Percentiles rank a stretch among this genome's conserved stretches.
These are phyloP conservation scores for Phalera bucephala DNA, from an alignment of 2,888 invertebrate genomes.

Conservation along the genomic window DNA sequence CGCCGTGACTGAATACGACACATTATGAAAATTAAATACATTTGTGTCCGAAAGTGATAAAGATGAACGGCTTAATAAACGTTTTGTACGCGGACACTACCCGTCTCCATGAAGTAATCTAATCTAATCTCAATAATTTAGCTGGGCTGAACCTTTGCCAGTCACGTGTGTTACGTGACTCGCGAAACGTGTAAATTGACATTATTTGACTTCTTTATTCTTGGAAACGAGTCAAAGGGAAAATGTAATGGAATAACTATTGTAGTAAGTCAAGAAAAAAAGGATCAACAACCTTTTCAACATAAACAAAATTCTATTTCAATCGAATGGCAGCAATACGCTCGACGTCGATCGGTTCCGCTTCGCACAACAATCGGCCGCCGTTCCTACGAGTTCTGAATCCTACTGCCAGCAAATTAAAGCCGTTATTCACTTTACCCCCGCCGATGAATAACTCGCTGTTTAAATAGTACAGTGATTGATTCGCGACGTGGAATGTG, in stretches of 20 bases:
- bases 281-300: conserved; percentile 41
- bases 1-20: conserved; percentile 26
- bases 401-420: conserved; percentile 46
- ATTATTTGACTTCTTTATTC: conserved; percentile 15
- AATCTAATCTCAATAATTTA: conserved; percentile 12
- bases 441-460: conserved; percentile 39
- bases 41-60: conserved; percentile 31
- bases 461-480: conserved; percentile 61
- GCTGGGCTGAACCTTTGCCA: conserved; percentile 5
- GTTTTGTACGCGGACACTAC: not conserved
- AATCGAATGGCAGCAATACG: conserved; percentile 41
- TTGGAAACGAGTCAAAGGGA: conserved; percentile 6
- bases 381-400: conserved; percentile 27
- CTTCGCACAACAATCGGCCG: conserved; percentile 41
- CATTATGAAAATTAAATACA: conserved; percentile 23
- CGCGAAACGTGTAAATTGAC: conserved; percentile 19
- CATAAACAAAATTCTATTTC: conserved; percentile 47
- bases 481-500: conserved; percentile 55
- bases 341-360: conserved; percentile 43
- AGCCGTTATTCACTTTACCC: conserved; percentile 41
- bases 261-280: conserved; percentile 23
- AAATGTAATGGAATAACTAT: conserved; percentile 12
- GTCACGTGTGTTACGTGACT: conserved; percentile 13
- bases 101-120: not conserved
- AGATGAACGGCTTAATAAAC: conserved; percentile 11